Conservation (phyloP, 1,140 invertebrate genomes). For the Macrotrachela quadricornifera region DNA sequence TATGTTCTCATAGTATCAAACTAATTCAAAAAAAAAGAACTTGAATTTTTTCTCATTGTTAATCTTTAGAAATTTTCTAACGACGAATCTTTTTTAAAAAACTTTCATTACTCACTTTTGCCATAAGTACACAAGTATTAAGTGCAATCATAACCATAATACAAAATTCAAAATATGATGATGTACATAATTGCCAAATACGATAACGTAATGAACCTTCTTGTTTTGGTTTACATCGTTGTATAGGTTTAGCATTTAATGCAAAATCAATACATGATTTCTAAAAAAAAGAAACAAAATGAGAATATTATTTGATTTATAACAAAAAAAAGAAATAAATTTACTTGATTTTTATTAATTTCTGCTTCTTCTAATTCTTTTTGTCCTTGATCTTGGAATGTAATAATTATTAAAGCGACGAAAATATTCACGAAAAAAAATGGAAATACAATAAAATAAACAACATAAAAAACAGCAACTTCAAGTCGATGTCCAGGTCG, state of each 20-base stretch:
- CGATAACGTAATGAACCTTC: conserved; percentile 90
- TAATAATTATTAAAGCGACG: conserved; percentile 99
- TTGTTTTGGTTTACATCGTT: conserved; percentile 97
- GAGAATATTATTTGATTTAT: background rate
- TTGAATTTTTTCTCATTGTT: no score
- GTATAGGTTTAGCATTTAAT: conserved; percentile 84
- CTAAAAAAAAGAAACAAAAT: conserved; percentile 41
- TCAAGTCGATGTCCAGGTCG: conserved; percentile 90
- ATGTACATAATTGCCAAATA: conserved; percentile 82
- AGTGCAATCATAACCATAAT: conserved; percentile 98
- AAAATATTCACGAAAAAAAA: conserved; percentile 99
- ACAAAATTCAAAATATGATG: conserved; percentile 96
- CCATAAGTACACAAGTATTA: conserved; percentile 76
- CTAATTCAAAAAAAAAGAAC: no score
- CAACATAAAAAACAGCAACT: conserved; percentile 99
- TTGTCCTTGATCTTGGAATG: conserved; percentile 99
- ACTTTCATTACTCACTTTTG: background rate
- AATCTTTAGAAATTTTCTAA: no score
- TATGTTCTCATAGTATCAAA: no score
- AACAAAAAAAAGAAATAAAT: background rate
- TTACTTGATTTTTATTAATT: conserved; percentile 98
- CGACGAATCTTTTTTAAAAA: no score
- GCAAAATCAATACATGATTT: conserved; percentile 99
- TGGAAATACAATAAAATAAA: conserved; percentile 99
- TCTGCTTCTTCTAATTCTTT: conserved; percentile 95